A percentile compares a stretch with the other conserved stretches of the same genome.
Evolutionary conservation across 2,888 invertebrate species (phyloP).

Genomic region (Amblyjoppa proteus): DNA sequence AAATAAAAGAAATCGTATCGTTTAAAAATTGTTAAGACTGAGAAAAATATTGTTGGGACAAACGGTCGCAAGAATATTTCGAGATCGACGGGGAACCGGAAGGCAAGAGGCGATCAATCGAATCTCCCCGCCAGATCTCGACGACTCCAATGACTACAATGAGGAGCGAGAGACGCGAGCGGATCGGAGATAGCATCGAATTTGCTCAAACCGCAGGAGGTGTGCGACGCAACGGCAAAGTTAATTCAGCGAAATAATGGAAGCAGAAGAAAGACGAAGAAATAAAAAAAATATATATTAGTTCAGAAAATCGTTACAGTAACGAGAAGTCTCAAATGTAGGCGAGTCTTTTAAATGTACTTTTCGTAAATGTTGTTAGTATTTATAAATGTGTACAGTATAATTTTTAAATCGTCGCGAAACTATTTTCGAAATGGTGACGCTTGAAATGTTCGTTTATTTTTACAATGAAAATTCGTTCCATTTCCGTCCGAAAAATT

Average conservation of each 20-base stretch:
- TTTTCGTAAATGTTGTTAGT: too few relatives aligned
- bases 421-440: too few relatives aligned
- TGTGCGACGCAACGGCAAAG: conserved; percentile 46
- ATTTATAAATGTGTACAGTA: too few relatives aligned
- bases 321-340: background rate
- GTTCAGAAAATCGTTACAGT: background rate
- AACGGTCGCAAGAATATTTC: conserved; percentile 37
- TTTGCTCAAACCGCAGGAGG: conserved; percentile 77
- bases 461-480: too few relatives aligned
- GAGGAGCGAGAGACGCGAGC: conserved; percentile 6
- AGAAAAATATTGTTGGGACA: background rate
- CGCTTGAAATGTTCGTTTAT: too few relatives aligned
- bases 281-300: conserved; percentile 12
- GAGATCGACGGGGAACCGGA: conserved; percentile 50
- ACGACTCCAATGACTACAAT: conserved; percentile 14
- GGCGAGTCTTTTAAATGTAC: too few relatives aligned
- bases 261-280: conserved; percentile 19
- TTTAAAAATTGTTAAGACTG: background rate
- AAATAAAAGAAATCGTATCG: background rate
- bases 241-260: conserved; percentile 52
- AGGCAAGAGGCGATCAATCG: conserved; percentile 24
- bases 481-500: too few relatives aligned
- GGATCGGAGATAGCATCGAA: conserved; percentile 77
- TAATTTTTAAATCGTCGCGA: too few relatives aligned
- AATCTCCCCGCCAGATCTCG: conserved; percentile 50